A percentile compares a stretch with the other conserved stretches of the same genome.
Evolutionary conservation across 2,797 vertebrate genomes (phyloP).

Genomic region (Nannoperca obscura): DNA sequence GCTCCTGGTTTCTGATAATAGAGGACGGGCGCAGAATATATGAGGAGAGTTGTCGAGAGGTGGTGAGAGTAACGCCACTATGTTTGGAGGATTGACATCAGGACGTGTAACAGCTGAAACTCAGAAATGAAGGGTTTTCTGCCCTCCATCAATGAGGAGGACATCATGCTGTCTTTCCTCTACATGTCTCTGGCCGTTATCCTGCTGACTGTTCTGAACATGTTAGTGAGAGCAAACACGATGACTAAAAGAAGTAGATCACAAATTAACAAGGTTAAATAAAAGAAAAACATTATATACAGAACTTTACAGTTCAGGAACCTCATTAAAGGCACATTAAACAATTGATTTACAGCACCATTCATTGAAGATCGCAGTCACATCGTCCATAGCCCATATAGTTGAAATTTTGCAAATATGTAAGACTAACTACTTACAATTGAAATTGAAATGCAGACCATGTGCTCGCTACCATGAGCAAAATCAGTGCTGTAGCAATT

Average conservation of each 20-base stretch:
- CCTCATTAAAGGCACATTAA: background rate
- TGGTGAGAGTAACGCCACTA: background rate
- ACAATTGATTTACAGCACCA: background rate
- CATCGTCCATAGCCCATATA: background rate
- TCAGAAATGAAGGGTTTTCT: background rate
- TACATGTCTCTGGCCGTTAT: background rate
- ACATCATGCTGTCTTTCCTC: background rate
- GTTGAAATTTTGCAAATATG: background rate
- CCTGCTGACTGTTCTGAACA: background rate
- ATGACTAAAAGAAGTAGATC: background rate
- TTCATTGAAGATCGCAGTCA: background rate
- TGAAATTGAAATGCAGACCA: background rate
- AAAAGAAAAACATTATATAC: no score
- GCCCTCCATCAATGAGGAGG: background rate
- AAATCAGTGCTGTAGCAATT: no score
- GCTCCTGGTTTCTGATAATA: constrained; percentile 62
- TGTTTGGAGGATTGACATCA: constrained; percentile 15
- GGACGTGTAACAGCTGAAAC: background rate
- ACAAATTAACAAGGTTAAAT: background rate
- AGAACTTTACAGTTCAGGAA: no score
- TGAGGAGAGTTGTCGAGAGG: constrained; percentile 9
- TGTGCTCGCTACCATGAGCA: background rate
- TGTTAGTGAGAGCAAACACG: background rate
- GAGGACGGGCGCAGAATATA: constrained; percentile 11
- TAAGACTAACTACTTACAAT: background rate